Evolutionary conservation across 2,113 vertebrate species (phyloP), one percentile per base, ranked within the genome.

Genomic region (Nycticebus coucang): DNA sequence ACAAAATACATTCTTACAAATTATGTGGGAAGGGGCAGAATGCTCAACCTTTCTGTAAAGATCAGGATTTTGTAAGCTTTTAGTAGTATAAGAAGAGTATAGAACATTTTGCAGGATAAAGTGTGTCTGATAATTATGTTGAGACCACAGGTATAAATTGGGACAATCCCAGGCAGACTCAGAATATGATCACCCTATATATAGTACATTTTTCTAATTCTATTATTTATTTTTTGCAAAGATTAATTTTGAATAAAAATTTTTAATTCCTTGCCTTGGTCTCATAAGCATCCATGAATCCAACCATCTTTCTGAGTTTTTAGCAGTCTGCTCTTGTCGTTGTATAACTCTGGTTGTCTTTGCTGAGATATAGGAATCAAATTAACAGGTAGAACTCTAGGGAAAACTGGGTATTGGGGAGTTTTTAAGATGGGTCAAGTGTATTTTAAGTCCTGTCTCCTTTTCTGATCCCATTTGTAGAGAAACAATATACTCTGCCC

Each of bases 401-500:
- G 57, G 30, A 66, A 75, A 87, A 41, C 10, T 4, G 53, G 60
- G 33, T 8, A n/a, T 9, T 84, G 62, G 30, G 60, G 28, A n/a
- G 30, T 64, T 88, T 74, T 22, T 30, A 62, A 87, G 71, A 77
- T 55, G 87, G 60, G 13, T 78, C 7, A 62, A 68, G 17, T 91
- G 4, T 62, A 28, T 33, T 69, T 90, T 37, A 71, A 86, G 37
- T 64, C 87, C 5, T 9, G 15, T 55, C 33, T 75, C 26, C 28
- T 81, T 92, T 81, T 55, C 78, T 94, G 14, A 75, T 79, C 59
- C 26, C 64, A 50, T 22, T 41, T 89, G 3, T 89, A 74, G 55
- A 74, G 68, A 95, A 91, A 79, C 62, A 89, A 82, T 69, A 62
- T 71, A 85, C 19, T 85, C 69, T 78, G 14, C n/a, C 68, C 35